Conservation (phyloP, 2,888 invertebrate genomes). For the Aleiodes leptofemur region DNA sequence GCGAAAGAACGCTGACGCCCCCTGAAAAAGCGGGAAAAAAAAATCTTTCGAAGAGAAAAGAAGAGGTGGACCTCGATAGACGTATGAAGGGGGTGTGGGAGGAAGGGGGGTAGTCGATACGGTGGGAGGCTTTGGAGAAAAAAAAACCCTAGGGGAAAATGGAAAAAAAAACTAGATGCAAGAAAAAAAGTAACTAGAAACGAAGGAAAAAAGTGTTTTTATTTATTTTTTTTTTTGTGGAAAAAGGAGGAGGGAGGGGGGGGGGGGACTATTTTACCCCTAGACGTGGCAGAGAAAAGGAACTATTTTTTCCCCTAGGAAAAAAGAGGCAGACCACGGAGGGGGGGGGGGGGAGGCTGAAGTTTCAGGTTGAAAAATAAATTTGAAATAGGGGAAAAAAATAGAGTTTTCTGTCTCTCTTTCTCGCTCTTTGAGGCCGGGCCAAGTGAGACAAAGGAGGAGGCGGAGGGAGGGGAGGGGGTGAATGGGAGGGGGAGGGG, state of each 20-base stretch:
- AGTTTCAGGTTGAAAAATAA: constrained; percentile 18
- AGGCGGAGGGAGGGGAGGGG: constrained; percentile 12
- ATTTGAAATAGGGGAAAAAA: constrained; percentile 42
- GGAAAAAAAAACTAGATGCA: constrained; percentile 40
- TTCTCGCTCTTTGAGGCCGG: constrained; percentile 30
- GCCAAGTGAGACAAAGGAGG: constrained; percentile 38
- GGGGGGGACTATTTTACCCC: constrained; percentile 13
- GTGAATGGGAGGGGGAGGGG: constrained; percentile 14
- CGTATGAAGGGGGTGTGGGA: constrained; percentile 46
- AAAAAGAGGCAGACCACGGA: background rate
- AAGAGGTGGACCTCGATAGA: constrained; percentile 46
- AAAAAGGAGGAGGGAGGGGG: constrained; percentile 40
- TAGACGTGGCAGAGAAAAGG: constrained; percentile 1
- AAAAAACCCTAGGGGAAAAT: background rate
- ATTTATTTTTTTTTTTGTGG: background rate
- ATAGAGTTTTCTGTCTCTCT: constrained; percentile 36
- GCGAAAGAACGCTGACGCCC: constrained; percentile 69
- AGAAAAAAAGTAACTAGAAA: constrained; percentile 51
- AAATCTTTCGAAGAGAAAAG: constrained; percentile 49
- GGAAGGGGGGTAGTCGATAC: constrained; percentile 40
- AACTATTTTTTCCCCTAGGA: background rate
- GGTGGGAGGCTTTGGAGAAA: constrained; percentile 48
- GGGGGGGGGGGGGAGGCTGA: too few species aligned
- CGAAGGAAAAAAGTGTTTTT: too few species aligned
- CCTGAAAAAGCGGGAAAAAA: constrained; percentile 47